A percentile compares a stretch with the other conserved stretches of the same genome.
These are phyloP conservation scores for Enteromius radiatus DNA, from an alignment of 2,797 vertebrate genomes.

Conservation along the genomic window DNA sequence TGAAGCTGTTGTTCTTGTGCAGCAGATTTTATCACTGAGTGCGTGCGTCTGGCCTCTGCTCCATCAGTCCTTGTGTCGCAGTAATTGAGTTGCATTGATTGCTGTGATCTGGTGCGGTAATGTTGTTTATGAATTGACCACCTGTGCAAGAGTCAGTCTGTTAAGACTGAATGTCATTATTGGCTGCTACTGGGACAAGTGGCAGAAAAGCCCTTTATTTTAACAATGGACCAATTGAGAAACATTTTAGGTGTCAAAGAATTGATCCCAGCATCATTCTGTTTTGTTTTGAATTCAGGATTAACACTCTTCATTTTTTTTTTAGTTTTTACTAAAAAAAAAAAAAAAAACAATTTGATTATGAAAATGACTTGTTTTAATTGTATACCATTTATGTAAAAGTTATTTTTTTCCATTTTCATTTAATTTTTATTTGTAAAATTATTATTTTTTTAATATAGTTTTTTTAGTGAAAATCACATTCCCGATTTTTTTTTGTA, in stretches of 20 bases:
- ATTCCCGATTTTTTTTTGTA: neutral
- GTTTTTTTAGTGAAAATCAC: neutral
- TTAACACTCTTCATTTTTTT: neutral
- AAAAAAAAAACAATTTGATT: neutral
- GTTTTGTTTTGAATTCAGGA: neutral
- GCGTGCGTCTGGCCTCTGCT: neutral
- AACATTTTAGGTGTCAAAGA: neutral
- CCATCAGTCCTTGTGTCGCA: constrained; percentile 12
- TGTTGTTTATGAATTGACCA: constrained; percentile 37
- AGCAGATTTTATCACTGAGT: neutral
- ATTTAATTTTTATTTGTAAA: neutral
- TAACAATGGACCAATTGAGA: neutral
- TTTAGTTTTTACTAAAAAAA: neutral
- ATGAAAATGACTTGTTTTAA: neutral
- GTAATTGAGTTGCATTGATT: constrained; percentile 48
- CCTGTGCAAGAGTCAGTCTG: neutral
- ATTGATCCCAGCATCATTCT: neutral
- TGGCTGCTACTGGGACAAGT: neutral
- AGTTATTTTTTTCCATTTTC: neutral
- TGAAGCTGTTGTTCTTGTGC: neutral
- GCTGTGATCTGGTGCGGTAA: constrained; percentile 13
- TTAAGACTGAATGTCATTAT: constrained; percentile 1
- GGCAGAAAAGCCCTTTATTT: neutral
- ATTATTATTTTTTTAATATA: neutral
- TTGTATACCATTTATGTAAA: neutral